A percentile compares a stretch with the other conserved stretches of the same genome.
Evolutionary conservation across 2,113 vertebrate genomes (phyloP).

Genomic region (Porphyrio hochstetteri): DNA sequence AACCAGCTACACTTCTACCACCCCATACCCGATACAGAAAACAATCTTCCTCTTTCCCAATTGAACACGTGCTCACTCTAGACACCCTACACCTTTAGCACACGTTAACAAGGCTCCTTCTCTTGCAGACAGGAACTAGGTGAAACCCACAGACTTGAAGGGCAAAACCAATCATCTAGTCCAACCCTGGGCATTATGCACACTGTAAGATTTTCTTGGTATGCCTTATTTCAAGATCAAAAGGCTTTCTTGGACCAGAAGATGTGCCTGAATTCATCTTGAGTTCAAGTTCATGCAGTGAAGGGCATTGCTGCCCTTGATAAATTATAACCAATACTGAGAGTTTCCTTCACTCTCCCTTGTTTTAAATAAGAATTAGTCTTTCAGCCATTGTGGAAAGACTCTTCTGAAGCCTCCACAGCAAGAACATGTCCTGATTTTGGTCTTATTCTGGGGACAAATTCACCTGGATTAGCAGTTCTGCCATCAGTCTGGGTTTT

Average conservation of each 20-base stretch:
- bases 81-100: background rate
- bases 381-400: background rate
- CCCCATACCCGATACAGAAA: background rate
- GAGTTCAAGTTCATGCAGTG: background rate
- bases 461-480: background rate
- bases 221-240: background rate
- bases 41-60: background rate
- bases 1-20: background rate
- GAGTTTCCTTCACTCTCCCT: background rate
- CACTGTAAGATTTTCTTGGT: background rate
- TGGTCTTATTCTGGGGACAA: background rate
- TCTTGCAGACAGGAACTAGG: background rate
- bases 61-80: background rate
- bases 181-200: background rate
- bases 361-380: conserved; percentile 12
- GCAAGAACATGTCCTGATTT: background rate
- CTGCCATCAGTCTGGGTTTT: background rate
- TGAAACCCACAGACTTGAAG: background rate
- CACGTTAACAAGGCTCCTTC: background rate
- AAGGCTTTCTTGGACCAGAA: background rate
- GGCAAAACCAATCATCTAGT: background rate
- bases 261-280: background rate
- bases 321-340: conserved; percentile 4
- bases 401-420: background rate
- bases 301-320: background rate